Base-by-base conservation (phyloP, 2,113 vertebrate species). In the Phylloscopus trochilus region DNA sequence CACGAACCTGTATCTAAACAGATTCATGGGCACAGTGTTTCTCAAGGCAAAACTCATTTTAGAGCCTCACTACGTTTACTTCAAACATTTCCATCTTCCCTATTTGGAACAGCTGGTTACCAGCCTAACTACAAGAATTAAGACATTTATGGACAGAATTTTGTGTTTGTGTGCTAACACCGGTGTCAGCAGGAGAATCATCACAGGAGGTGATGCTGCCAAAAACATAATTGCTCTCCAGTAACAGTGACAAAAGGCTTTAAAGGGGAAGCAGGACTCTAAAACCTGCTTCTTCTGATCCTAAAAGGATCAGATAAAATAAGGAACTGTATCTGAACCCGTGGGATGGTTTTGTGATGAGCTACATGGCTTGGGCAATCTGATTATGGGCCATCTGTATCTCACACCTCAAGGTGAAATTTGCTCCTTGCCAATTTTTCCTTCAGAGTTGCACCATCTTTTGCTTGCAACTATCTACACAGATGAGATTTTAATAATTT, bases 1-100 rank as follows among this genome's bases (percentile, higher is more conserved):
- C 4, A 10, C 0, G 1, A 28, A 37, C 15, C 44, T 1, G 0
- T 66, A n/a, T 27, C 59, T 75, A 43, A 39, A 27, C 35, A 84
- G 73, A 47, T 15, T 52, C 11, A 35, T 5, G 28, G n/a, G 16
- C 30, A 46, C 4, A 27, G 22, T 28, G 39, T 67, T 83, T 91
- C 46, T 67, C 13, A 66, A 60, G 43, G 20, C 10, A 82, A 60
- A 87, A 69, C 31, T 76, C 1, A 56, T 49, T 83, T 76, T 21
- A 83, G 20, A 76, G 15, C 27, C 22, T 68, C 17, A 16, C 28
- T 35, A 73, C 21, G 5, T 72, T 91, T 31, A 23, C 15, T 44
- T 79, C 58, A 83, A 49, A 55, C 20, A 37, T 15, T 51, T 77
- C 15, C 19, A 62, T 43, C 30, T 86, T 62, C 51, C 55, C 33